Percentiles rank a stretch among this genome's conserved stretches.
These are phyloP conservation scores for Melanotaenia maccullochi DNA, from an alignment of 2,797 vertebrate genomes.

Conservation along the genomic window DNA sequence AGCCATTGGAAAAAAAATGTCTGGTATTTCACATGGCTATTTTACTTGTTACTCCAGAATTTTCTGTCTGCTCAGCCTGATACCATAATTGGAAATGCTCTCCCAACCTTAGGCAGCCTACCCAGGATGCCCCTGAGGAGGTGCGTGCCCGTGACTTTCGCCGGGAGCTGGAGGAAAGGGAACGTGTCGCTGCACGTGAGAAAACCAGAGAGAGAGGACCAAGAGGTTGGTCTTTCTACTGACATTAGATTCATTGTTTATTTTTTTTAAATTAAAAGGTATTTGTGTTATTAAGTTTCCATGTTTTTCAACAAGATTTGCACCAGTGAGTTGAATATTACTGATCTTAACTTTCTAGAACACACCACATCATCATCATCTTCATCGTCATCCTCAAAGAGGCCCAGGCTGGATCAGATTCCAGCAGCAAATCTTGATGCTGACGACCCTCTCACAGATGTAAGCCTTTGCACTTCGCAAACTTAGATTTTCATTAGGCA, in stretches of 20 bases:
- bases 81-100: background rate
- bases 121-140: constrained; percentile 97
- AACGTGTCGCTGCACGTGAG: constrained; percentile 89
- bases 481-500: background rate
- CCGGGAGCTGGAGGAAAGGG: constrained; percentile 95
- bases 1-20: background rate
- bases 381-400: constrained; percentile 95
- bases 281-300: background rate
- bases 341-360: constrained; percentile 76
- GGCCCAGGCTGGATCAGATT: constrained; percentile 96
- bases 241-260: background rate
- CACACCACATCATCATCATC: constrained; percentile 91
- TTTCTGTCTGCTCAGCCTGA: background rate
- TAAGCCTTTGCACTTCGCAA: constrained; percentile 67
- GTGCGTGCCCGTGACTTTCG: constrained; percentile 96
- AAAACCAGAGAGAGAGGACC: constrained; percentile 94
- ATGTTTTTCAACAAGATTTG: background rate
- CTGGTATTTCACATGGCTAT: too few relatives aligned
- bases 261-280: background rate
- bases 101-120: constrained; percentile 86
- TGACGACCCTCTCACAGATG: constrained; percentile 96
- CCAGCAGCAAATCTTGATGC: constrained; percentile 98
- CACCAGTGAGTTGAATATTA: background rate
- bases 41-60: background rate
- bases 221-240: constrained; percentile 84